These are phyloP conservation scores for Metalampra italica DNA, from an alignment of 2,888 invertebrate species.

Conservation along the genomic window DNA sequence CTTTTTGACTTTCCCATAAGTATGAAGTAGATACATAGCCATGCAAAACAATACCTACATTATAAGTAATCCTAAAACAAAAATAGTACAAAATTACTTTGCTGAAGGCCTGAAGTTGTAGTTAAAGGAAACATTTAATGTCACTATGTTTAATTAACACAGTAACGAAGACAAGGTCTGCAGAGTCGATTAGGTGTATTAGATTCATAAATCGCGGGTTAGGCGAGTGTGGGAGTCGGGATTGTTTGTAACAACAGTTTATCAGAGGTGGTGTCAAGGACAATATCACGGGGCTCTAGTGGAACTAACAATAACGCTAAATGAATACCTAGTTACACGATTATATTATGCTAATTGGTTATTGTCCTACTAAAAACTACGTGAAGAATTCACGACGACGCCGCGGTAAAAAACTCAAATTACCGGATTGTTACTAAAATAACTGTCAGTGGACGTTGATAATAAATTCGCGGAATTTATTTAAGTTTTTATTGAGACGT, in stretches of 20 bases:
- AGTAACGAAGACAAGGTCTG: slow-evolving; percentile 7
- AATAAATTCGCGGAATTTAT: slow-evolving; percentile 6
- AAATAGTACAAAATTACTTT: not conserved
- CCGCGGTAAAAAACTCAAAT: not conserved
- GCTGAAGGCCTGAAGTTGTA: not conserved
- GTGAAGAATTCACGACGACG: not conserved
- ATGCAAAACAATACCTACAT: too few species aligned
- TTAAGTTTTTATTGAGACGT: slow-evolving; percentile 25
- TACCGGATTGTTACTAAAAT: not conserved
- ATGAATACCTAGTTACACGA: slow-evolving; percentile 4
- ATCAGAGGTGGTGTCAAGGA: slow-evolving; percentile 53
- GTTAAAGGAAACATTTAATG: not conserved
- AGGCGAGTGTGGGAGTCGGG: slow-evolving; percentile 55
- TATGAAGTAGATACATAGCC: too few species aligned
- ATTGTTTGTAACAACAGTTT: slow-evolving; percentile 47
- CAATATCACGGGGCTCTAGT: slow-evolving; percentile 9
- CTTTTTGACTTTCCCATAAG: too few species aligned
- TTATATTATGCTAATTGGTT: slow-evolving; percentile 9
- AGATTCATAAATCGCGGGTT: slow-evolving; percentile 45
- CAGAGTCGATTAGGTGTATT: slow-evolving; percentile 35
- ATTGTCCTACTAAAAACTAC: slow-evolving; percentile 2
- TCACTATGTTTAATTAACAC: not conserved
- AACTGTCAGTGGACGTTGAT: not conserved
- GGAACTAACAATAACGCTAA: slow-evolving; percentile 8
- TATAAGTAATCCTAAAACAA: not conserved